phyloP scores from a whole-genome alignment of 2,888 invertebrate species.

The Ryuthela nishihirai region DNA sequence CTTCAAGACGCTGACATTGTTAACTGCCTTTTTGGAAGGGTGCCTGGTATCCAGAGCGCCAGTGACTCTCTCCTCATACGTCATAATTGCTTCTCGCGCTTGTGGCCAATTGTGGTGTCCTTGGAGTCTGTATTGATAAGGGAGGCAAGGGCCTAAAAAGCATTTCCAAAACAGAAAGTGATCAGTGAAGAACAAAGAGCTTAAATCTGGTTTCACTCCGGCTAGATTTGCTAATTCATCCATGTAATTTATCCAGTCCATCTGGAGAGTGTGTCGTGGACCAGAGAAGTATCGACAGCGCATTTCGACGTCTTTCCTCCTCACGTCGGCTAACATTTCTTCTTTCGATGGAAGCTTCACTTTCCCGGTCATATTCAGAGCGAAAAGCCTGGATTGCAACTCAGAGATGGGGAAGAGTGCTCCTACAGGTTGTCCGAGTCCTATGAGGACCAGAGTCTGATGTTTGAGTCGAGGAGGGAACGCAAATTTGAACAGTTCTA shows the following conservation, averaged over 20 bases:
- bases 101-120: slow-evolving; percentile 52
- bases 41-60: slow-evolving; percentile 38
- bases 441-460: slow-evolving; percentile 76
- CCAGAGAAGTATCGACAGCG: slow-evolving; percentile 72
- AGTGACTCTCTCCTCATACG: slow-evolving; percentile 39
- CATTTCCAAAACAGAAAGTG: slow-evolving; percentile 44
- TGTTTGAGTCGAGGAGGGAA: slow-evolving; percentile 62
- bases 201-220: slow-evolving; percentile 51
- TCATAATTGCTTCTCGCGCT: slow-evolving; percentile 52
- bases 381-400: slow-evolving; percentile 61
- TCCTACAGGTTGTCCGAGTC: slow-evolving; percentile 75
- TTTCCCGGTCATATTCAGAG: slow-evolving; percentile 57
- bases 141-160: slow-evolving; percentile 48
- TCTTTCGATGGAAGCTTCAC: slow-evolving; percentile 60
- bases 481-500: slow-evolving; percentile 39
- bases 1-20: slow-evolving; percentile 10
- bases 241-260: slow-evolving; percentile 45
- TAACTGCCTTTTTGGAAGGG: background rate
- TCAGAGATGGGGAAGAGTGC: slow-evolving; percentile 78
- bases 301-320: slow-evolving; percentile 60
- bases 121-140: slow-evolving; percentile 50
- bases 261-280: slow-evolving; percentile 35
- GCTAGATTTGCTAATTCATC: slow-evolving; percentile 52
- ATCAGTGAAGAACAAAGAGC: slow-evolving; percentile 46
- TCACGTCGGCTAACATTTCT: slow-evolving; percentile 63